phyloP scores from a whole-genome alignment of 2,797 vertebrate species.

The Manis pentadactyla region DNA sequence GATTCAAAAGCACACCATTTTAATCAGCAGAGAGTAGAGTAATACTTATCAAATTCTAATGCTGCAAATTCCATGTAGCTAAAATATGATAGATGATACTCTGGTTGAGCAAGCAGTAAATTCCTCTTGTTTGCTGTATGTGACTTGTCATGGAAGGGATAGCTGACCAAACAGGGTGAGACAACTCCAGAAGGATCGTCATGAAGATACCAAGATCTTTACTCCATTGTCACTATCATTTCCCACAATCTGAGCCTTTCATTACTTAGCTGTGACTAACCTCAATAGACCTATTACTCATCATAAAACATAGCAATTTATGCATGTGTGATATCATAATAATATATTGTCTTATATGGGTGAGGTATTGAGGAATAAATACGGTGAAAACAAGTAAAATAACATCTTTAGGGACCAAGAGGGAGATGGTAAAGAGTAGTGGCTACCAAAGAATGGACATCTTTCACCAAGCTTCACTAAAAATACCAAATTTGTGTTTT shows the following conservation, averaged over 20 bases:
- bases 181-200: neutral
- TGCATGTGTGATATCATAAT: neutral
- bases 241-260: neutral
- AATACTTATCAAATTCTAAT: neutral
- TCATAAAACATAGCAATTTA: neutral
- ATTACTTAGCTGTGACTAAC: neutral
- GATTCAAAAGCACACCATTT: neutral
- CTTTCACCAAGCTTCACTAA: neutral
- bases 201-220: neutral
- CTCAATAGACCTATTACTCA: neutral
- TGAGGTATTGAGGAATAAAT: neutral
- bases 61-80: neutral
- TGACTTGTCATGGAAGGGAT: neutral
- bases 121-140: neutral
- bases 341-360: neutral
- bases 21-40: neutral
- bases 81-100: neutral
- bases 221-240: neutral
- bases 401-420: neutral
- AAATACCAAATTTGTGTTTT: neutral
- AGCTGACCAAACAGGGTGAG: neutral
- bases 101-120: neutral
- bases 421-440: neutral
- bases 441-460: neutral
- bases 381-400: neutral